These are phyloP conservation scores for Epirrhoe alternata DNA, from an alignment of 2,888 invertebrate genomes.

Conservation along the genomic window DNA sequence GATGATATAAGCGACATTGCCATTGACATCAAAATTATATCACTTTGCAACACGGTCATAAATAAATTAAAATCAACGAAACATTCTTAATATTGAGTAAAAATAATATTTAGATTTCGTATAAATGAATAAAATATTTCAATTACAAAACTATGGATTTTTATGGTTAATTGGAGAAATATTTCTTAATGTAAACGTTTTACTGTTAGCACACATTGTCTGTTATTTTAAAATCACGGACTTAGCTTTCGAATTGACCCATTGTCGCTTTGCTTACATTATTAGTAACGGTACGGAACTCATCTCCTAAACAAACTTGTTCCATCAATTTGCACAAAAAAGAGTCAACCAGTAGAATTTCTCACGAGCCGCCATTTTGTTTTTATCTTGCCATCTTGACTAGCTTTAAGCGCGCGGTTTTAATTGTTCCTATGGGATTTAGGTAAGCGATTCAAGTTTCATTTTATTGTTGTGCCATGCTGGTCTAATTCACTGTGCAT, in stretches of 20 bases:
- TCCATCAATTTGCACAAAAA: slow-evolving; percentile 68
- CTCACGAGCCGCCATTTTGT: slow-evolving; percentile 59
- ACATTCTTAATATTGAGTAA: slow-evolving; percentile 34
- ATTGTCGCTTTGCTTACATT: slow-evolving; percentile 62
- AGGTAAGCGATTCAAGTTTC: slow-evolving; percentile 54
- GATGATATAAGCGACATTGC: slow-evolving; percentile 43
- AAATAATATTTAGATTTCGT: slow-evolving; percentile 27
- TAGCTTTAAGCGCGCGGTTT: slow-evolving; percentile 54
- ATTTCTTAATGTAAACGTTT: slow-evolving; percentile 47
- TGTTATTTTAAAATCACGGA: slow-evolving; percentile 55
- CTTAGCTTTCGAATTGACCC: slow-evolving; percentile 57
- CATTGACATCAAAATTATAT: slow-evolving; percentile 41
- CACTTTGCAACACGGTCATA: slow-evolving; percentile 25
- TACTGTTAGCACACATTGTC: slow-evolving; percentile 57
- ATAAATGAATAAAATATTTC: slow-evolving; percentile 34
- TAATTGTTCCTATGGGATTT: slow-evolving; percentile 64
- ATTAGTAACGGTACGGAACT: slow-evolving; percentile 64
- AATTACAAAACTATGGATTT: slow-evolving; percentile 38
- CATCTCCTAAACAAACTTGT: slow-evolving; percentile 58
- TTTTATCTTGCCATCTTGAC: slow-evolving; percentile 54
- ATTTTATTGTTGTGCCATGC: slow-evolving; percentile 60
- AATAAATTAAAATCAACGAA: slow-evolving; percentile 26
- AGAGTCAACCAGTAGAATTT: slow-evolving; percentile 44
- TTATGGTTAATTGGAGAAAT: slow-evolving; percentile 40
- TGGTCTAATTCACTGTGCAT: slow-evolving; percentile 59